These are phyloP conservation scores for Lacerta viridis DNA, from an alignment of 2,797 vertebrate genomes.

Conservation along the genomic window DNA sequence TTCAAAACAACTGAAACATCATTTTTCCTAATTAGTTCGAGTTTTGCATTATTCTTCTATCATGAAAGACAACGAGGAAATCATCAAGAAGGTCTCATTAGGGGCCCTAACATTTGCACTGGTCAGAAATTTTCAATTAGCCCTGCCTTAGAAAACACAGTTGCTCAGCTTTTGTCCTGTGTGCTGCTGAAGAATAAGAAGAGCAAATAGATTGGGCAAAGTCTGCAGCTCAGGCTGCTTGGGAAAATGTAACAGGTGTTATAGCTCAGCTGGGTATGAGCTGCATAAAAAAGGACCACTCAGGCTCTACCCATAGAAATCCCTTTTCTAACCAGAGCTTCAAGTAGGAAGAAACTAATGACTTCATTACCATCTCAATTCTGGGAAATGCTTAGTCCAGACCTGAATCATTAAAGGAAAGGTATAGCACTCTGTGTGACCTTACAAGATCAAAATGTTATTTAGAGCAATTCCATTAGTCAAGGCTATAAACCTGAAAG, in stretches of 20 bases:
- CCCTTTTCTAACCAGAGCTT: constrained; percentile 81
- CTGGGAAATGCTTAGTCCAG: constrained; percentile 84
- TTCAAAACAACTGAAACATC: constrained; percentile 55
- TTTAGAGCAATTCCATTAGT: constrained; percentile 83
- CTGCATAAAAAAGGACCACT: constrained; percentile 83
- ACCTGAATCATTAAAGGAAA: constrained; percentile 85
- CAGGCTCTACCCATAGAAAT: constrained; percentile 83
- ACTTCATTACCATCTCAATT: constrained; percentile 90
- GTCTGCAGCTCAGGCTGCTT: constrained; percentile 82
- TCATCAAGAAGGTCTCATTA: constrained; percentile 72
- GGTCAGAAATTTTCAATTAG: constrained; percentile 81
- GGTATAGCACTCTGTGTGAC: constrained; percentile 84
- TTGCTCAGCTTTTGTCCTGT: constrained; percentile 80
- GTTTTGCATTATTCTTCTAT: constrained; percentile 65
- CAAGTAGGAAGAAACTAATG: constrained; percentile 89
- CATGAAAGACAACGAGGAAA: constrained; percentile 75
- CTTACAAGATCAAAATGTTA: constrained; percentile 84
- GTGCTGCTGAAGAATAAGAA: constrained; percentile 78
- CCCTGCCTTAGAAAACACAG: constrained; percentile 78
- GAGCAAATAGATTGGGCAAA: constrained; percentile 86
- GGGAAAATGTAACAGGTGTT: constrained; percentile 94
- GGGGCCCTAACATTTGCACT: constrained; percentile 76
- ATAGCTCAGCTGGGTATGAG: constrained; percentile 82
- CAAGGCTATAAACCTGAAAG: constrained; percentile 79
- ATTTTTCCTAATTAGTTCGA: constrained; percentile 71